phyloP scores from a whole-genome alignment of 2,797 vertebrate species.

The Taeniopygia guttata region DNA sequence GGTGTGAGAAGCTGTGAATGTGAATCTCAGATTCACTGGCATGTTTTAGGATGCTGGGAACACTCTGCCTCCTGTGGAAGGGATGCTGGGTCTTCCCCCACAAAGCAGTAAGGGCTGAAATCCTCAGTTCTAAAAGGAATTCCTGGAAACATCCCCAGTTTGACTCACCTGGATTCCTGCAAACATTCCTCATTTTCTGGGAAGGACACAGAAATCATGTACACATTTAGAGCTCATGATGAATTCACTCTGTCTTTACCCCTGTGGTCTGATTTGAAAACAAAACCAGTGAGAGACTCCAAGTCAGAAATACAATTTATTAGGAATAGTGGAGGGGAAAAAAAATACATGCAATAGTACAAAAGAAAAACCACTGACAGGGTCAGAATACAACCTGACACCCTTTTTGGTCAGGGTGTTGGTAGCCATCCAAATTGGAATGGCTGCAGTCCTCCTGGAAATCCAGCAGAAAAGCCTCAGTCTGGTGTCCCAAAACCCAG shows the following conservation, averaged over 20 bases:
- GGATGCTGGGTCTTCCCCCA: not conserved
- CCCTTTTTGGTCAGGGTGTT: no score
- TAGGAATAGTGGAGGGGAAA: no score
- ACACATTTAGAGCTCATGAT: not conserved
- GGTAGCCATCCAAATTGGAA: no score
- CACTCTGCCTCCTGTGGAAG: no score
- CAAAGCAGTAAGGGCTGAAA: not conserved
- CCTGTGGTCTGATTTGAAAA: not conserved
- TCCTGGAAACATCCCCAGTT: not conserved
- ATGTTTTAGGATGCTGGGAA: not conserved
- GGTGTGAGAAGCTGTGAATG: not conserved
- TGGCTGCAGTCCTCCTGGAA: no score
- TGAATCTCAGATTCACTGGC: not conserved
- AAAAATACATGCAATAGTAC: no score
- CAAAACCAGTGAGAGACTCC: no score
- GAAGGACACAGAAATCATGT: not conserved
- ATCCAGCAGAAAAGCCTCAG: no score
- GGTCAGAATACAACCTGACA: no score
- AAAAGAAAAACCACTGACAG: no score
- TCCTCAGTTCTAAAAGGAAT: not conserved
- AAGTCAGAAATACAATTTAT: no score
- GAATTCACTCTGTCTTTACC: not conserved
- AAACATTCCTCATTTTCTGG: not conserved
- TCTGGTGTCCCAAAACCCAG: no score
- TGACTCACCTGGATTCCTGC: not conserved